phyloP scores from a whole-genome alignment of 1,140 invertebrate genomes.

The Drosophila repletoides region DNA sequence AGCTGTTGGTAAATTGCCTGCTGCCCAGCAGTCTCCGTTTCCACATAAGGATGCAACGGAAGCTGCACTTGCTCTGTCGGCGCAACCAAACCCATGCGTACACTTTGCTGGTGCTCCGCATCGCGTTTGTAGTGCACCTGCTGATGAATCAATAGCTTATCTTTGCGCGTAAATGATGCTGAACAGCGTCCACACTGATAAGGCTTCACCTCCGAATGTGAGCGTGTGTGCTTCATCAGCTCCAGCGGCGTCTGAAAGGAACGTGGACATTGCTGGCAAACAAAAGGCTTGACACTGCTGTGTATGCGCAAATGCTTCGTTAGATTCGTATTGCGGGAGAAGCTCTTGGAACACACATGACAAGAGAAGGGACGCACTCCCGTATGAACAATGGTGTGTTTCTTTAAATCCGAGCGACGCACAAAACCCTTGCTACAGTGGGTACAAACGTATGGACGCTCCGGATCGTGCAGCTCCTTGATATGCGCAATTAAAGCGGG shows the following conservation, averaged over 20 bases:
- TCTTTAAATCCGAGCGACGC: slow-evolving; percentile 86
- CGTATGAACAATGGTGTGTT: slow-evolving; percentile 89
- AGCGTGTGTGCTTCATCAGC: slow-evolving; percentile 86
- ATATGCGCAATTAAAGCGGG: slow-evolving; percentile 85
- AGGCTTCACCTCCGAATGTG: slow-evolving; percentile 88
- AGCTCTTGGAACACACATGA: slow-evolving; percentile 87
- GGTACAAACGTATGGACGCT: slow-evolving; percentile 86
- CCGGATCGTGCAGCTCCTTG: slow-evolving; percentile 85
- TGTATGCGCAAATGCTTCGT: slow-evolving; percentile 92
- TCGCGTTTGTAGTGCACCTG: slow-evolving; percentile 83
- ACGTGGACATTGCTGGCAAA: slow-evolving; percentile 88
- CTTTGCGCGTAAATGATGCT: slow-evolving; percentile 86
- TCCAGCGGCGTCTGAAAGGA: slow-evolving; percentile 89
- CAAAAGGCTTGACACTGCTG: slow-evolving; percentile 86
- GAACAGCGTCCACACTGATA: slow-evolving; percentile 87
- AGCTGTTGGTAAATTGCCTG: slow-evolving; percentile 25
- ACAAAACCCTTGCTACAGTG: slow-evolving; percentile 87
- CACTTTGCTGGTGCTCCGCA: slow-evolving; percentile 44
- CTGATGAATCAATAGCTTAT: slow-evolving; percentile 86
- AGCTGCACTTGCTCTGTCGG: slow-evolving; percentile 46
- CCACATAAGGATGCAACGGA: slow-evolving; percentile 34
- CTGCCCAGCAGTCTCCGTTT: slow-evolving; percentile 11
- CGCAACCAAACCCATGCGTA: slow-evolving; percentile 36
- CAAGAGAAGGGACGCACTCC: slow-evolving; percentile 87
- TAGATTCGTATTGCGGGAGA: slow-evolving; percentile 90